A percentile compares a stretch with the other conserved stretches of the same genome.
These are phyloP conservation scores for Suillia variegata DNA, from an alignment of 2,888 invertebrate genomes.

Conservation along the genomic window DNA sequence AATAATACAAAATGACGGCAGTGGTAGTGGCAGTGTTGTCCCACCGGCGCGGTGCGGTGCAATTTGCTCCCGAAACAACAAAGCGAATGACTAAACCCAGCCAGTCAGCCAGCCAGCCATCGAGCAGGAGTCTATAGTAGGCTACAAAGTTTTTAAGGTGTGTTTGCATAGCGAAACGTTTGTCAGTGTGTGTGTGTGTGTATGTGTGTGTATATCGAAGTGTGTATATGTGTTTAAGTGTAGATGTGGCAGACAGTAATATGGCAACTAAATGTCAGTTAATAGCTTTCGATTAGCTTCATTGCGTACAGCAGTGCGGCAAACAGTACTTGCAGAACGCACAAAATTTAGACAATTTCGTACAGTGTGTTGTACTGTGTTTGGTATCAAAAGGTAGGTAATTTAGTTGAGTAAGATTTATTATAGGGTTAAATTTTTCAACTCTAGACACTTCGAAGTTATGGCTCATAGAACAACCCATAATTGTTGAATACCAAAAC, in stretches of 20 bases:
- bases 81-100: neutral
- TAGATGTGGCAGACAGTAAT: conserved; percentile 20
- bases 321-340: no score
- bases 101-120: no score
- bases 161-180: neutral
- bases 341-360: no score
- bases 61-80: neutral
- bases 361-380: no score
- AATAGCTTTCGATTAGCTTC: conserved; percentile 36
- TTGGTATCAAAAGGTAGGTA: no score
- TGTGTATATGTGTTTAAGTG: neutral
- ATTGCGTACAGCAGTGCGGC: conserved; percentile 24
- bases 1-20: neutral
- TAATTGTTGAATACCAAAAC: no score
- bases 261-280: conserved; percentile 28
- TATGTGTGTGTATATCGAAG: conserved; percentile 4
- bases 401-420: no score
- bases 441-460: no score
- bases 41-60: neutral
- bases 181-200: neutral
- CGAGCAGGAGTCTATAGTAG: neutral
- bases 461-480: no score
- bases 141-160: neutral
- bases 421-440: no score
- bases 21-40: neutral